These are phyloP conservation scores for Phocoena phocoena DNA, from an alignment of 2,113 vertebrate genomes.

Conservation along the genomic window DNA sequence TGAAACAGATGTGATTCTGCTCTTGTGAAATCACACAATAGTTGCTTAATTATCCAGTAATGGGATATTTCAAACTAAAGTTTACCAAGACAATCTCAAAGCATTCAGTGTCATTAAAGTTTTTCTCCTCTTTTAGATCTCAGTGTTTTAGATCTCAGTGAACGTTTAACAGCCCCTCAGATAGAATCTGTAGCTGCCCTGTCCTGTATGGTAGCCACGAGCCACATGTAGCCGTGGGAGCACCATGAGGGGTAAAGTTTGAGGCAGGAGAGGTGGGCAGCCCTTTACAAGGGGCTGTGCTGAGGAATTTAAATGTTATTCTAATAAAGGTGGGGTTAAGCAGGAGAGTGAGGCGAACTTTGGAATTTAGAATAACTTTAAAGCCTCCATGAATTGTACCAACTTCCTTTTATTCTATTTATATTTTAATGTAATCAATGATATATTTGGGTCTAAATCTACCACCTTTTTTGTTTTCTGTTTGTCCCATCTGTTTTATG, in stretches of 20 bases:
- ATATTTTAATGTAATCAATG: conserved; percentile 18
- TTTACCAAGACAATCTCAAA: background rate
- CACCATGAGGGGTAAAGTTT: background rate
- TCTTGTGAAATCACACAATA: background rate
- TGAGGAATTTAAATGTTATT: background rate
- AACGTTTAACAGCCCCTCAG: background rate
- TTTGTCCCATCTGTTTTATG: conserved; percentile 31
- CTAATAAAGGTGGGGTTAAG: background rate
- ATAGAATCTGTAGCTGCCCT: no score
- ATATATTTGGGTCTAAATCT: background rate
- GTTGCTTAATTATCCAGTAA: background rate
- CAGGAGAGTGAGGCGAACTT: background rate
- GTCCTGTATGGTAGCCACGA: background rate
- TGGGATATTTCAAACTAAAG: background rate
- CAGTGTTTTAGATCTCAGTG: background rate
- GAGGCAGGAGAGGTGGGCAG: background rate
- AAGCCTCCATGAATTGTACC: background rate
- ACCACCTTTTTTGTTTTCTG: background rate
- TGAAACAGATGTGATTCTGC: background rate
- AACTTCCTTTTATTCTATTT: conserved; percentile 20
- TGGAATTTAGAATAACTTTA: background rate
- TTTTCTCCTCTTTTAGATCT: background rate
- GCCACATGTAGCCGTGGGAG: background rate
- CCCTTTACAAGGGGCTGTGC: background rate
- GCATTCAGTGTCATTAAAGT: background rate